Conservation (phyloP, 2,888 invertebrate genomes). For the Odontocerum albicorne region DNA sequence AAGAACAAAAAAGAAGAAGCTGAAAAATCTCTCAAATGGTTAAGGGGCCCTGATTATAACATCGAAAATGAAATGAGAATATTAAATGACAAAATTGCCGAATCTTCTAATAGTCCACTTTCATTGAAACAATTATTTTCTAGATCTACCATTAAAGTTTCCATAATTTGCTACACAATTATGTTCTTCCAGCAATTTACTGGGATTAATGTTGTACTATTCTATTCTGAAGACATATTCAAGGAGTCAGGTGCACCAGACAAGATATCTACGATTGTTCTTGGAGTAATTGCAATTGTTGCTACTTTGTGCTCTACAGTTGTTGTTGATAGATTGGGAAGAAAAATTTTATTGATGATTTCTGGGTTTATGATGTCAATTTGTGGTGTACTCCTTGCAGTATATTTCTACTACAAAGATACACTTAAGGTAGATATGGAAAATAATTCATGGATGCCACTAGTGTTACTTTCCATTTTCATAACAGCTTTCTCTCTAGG, state of each 20-base stretch:
- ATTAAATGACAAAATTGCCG: slow-evolving; percentile 59
- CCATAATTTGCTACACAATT: slow-evolving; percentile 72
- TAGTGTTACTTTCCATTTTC: slow-evolving; percentile 73
- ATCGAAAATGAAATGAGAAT: slow-evolving; percentile 64
- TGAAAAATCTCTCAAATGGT: slow-evolving; percentile 64
- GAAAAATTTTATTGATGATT: slow-evolving; percentile 71
- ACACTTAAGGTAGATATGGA: slow-evolving; percentile 45
- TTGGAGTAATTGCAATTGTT: slow-evolving; percentile 81
- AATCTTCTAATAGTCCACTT: slow-evolving; percentile 54
- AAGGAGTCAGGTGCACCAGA: slow-evolving; percentile 60
- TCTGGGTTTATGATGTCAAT: slow-evolving; percentile 73
- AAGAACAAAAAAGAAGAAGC: slow-evolving; percentile 69
- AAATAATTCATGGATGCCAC: slow-evolving; percentile 71
- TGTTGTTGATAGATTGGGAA: slow-evolving; percentile 79
- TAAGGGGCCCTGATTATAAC: slow-evolving; percentile 75
- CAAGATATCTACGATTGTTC: slow-evolving; percentile 70
- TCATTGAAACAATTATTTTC: slow-evolving; percentile 60
- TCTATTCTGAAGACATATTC: slow-evolving; percentile 78
- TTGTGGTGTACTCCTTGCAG: slow-evolving; percentile 68
- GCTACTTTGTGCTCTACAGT: slow-evolving; percentile 75
- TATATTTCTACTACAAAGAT: slow-evolving; percentile 63
- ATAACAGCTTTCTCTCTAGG: slow-evolving; percentile 81
- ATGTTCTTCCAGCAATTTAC: slow-evolving; percentile 91
- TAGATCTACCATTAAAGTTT: slow-evolving; percentile 65
- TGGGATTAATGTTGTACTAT: slow-evolving; percentile 82